phyloP scores from a whole-genome alignment of 2,113 vertebrate species.

The Columbina picui region DNA sequence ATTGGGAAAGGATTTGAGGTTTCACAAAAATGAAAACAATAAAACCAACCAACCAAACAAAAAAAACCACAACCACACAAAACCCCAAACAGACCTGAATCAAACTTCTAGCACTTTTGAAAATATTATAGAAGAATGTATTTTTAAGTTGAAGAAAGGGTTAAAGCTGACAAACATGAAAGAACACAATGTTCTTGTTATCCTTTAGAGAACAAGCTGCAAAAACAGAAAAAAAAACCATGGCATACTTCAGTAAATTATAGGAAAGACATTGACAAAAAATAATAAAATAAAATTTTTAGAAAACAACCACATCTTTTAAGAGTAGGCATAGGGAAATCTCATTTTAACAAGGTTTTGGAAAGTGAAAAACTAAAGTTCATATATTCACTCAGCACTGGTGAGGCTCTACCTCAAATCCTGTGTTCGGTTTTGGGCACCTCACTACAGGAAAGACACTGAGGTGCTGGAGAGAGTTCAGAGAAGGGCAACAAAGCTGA shows the following conservation, averaged over 20 bases:
- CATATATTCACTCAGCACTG: background rate
- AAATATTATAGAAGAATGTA: background rate
- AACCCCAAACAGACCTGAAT: background rate
- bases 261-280: background rate
- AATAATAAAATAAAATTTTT: background rate
- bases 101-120: background rate
- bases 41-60: background rate
- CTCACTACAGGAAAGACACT: too few species aligned
- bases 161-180: background rate
- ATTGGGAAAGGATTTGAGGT: background rate
- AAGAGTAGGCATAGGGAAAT: background rate
- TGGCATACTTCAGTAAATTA: background rate
- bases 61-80: too few species aligned
- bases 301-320: background rate
- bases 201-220: background rate
- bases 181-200: background rate
- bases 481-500: too few species aligned
- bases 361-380: background rate
- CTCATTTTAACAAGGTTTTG: background rate
- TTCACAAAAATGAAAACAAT: background rate
- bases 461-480: too few species aligned
- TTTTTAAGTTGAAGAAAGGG: background rate
- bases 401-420: too few species aligned
- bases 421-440: too few species aligned
- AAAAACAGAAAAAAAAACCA: background rate